phyloP scores from a whole-genome alignment of 2,797 vertebrate species.

The Salmo trutta region DNA sequence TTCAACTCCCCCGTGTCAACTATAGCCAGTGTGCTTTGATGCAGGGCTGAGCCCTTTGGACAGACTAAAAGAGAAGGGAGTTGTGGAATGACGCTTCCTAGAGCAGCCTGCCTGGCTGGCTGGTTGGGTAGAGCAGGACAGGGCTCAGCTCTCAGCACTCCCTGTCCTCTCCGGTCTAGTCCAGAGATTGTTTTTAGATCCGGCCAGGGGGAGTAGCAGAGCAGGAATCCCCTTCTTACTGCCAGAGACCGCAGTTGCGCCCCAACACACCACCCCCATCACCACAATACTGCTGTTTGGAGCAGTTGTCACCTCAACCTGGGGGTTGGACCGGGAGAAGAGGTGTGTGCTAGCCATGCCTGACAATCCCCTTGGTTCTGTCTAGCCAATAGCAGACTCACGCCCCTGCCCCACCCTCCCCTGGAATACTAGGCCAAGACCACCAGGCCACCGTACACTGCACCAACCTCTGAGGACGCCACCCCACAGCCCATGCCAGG shows the following conservation, averaged over 20 bases:
- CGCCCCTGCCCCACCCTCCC: slow-evolving; percentile 27
- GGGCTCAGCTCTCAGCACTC: background rate
- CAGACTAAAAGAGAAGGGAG: background rate
- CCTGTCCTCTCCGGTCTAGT: slow-evolving; percentile 9
- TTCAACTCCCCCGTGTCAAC: background rate
- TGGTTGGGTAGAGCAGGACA: background rate
- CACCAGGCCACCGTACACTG: slow-evolving; percentile 29
- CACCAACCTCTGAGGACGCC: slow-evolving; percentile 8
- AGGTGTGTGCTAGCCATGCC: slow-evolving; percentile 24
- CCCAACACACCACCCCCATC: slow-evolving; percentile 1
- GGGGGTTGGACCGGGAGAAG: slow-evolving; percentile 23
- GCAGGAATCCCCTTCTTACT: slow-evolving; percentile 43
- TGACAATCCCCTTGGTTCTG: slow-evolving; percentile 11
- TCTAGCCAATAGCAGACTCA: slow-evolving; percentile 33
- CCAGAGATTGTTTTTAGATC: slow-evolving; percentile 58
- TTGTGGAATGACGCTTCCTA: slow-evolving; percentile 4
- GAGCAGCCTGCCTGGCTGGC: background rate
- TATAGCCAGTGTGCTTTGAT: background rate
- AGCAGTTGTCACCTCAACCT: slow-evolving; percentile 20
- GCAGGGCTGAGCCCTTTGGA: slow-evolving; percentile 2
- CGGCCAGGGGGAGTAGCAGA: slow-evolving; percentile 25
- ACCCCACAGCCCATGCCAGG: background rate
- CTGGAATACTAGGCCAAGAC: slow-evolving; percentile 11
- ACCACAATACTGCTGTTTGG: slow-evolving; percentile 32
- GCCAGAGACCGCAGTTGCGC: slow-evolving; percentile 30